A percentile compares a stretch with the other conserved stretches of the same genome.
Evolutionary conservation across 2,888 invertebrate species (phyloP).

Genomic region (Diplazon laetatorius): DNA sequence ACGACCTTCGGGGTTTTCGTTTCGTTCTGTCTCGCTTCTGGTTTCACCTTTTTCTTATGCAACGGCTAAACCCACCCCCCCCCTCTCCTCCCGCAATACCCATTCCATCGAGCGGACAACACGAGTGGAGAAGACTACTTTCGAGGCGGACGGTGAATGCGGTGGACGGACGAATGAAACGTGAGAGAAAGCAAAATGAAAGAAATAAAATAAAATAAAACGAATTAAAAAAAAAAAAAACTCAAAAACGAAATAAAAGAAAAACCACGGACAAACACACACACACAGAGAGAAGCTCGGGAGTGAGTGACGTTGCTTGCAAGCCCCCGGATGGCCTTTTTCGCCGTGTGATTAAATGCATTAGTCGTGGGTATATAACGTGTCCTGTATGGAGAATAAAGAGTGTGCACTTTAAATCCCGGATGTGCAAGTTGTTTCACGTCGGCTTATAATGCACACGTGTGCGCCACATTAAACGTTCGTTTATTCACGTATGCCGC

Average conservation of each 20-base stretch:
- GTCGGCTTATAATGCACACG: constrained; percentile 42
- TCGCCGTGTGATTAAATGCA: constrained; percentile 54
- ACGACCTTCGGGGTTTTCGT: constrained; percentile 23
- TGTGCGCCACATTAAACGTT: constrained; percentile 9
- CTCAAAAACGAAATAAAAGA: no score
- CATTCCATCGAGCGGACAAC: constrained; percentile 20
- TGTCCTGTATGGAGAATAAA: constrained; percentile 68
- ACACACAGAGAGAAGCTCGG: constrained; percentile 38
- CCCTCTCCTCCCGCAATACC: no score
- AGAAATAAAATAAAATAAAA: no score
- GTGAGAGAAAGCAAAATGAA: constrained; percentile 41
- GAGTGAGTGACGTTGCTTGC: constrained; percentile 63
- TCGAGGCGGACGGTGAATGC: constrained; percentile 19
- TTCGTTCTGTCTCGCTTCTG: constrained; percentile 16
- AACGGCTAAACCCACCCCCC: constrained; percentile 35
- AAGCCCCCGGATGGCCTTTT: constrained; percentile 38
- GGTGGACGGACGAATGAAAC: constrained; percentile 28
- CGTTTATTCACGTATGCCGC: background rate
- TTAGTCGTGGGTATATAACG: constrained; percentile 63
- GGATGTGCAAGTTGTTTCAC: constrained; percentile 45
- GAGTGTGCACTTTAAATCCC: constrained; percentile 64
- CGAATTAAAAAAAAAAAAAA: no score
- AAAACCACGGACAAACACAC: no score
- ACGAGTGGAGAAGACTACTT: constrained; percentile 18
- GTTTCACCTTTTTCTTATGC: constrained; percentile 2